Base-by-base conservation (phyloP, 2,888 invertebrate species). In the Dusona sp. region DNA sequence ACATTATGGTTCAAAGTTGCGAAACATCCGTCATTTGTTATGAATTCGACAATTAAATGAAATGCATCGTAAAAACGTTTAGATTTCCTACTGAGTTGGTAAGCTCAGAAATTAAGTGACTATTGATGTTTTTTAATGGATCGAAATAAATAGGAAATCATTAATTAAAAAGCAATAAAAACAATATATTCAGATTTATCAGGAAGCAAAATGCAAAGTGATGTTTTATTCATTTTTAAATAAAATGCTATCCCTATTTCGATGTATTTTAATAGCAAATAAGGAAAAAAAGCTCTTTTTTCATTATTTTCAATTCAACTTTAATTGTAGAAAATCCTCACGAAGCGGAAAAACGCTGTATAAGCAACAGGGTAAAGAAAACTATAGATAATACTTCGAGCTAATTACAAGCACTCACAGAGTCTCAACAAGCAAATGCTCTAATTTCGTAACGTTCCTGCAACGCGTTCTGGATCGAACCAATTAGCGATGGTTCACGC, bases 401-500 rank as follows among this genome's bases (percentile, higher is more conserved):
- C 16, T 68, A 42, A 25, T 42, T 68, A 38, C 0, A 16, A 25
- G 4, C 13, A 38, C 19, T 36, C 57, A 25, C 25, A 38, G n/a
- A n/a, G 74, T 25, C 42, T 57, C 19, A 57, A 42, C 42, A 16
- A 68, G 42, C 42, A 67, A 67, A 42, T 13, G 67, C 22, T 70
- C 57, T 42, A 79, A 74, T 79, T 78, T 65, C 48, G 81, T 79
- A 68, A 67, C 70, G 54, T 36, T 81, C 68, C 67, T 54, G 48
- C 67, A 48, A 19, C 67, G 38, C 78, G 84, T 36, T 73, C 83
- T 79, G 81, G 65, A 83, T 89, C 88, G 86, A 78, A 89, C 86
- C 89, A 85, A 88, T 89, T 88, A 84, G 86, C 85, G 74, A 83
- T 83, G 88, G 83, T 85, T 88, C 82, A 73, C 88, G 87, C 80